Conservation (phyloP, 2,888 invertebrate genomes). For the Netelia fuscicornis region DNA sequence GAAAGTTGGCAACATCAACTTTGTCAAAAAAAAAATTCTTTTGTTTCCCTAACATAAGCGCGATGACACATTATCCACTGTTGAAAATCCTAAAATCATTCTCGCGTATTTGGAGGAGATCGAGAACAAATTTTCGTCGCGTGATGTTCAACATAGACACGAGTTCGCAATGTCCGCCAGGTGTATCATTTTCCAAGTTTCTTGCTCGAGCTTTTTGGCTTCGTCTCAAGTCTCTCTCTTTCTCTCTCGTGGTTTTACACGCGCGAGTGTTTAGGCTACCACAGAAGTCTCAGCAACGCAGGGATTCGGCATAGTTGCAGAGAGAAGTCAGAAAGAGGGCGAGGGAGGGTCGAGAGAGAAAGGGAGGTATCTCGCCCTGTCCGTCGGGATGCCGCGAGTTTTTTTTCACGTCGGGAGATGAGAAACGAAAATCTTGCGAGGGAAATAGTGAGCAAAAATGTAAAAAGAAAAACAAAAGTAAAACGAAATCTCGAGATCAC, state of each 20-base stretch:
- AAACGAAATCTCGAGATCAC: conserved; percentile 39
- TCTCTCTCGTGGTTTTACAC: conserved; percentile 49
- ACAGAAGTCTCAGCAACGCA: conserved; percentile 55
- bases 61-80: not conserved
- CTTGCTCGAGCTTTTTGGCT: conserved; percentile 79
- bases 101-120: not conserved
- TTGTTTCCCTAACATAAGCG: not conserved
- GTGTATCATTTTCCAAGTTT: conserved; percentile 79
- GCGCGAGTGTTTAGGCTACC: conserved; percentile 80
- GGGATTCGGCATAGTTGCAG: conserved; percentile 53
- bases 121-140: conserved; percentile 24
- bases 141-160: conserved; percentile 37
- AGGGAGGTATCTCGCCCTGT: conserved; percentile 46
- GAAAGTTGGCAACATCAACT: too few species aligned
- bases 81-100: not conserved
- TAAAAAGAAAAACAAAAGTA: conserved; percentile 43
- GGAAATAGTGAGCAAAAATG: conserved; percentile 7
- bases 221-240: conserved; percentile 74
- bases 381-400: conserved; percentile 52
- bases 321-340: conserved; percentile 24
- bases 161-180: conserved; percentile 75
- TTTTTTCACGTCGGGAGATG: conserved; percentile 40
- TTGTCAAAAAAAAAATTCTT: not conserved
- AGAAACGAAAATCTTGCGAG: conserved; percentile 54
- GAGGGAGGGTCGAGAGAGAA: conserved; percentile 28